phyloP scores from a whole-genome alignment of 1,140 invertebrate genomes.

The Cyrtorhinus lividipennis region DNA sequence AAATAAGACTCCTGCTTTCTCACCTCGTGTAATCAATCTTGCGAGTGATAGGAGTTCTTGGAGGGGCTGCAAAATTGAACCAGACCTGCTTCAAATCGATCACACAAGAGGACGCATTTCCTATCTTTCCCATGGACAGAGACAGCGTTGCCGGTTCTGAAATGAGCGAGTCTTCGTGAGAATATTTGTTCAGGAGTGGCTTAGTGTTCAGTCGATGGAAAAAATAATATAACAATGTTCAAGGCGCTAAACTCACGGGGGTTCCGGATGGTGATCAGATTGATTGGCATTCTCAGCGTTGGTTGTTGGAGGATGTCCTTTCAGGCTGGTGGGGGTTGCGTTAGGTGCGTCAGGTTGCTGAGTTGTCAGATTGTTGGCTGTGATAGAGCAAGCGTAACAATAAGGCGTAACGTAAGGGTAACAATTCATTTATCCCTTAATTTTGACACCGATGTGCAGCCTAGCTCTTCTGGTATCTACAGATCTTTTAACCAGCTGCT shows the following conservation, averaged over 20 bases:
- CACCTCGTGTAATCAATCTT: constrained; percentile 88
- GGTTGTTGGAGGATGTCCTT: constrained; percentile 1
- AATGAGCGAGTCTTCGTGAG: constrained; percentile 24
- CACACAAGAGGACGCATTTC: constrained; percentile 60
- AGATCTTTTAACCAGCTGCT: too few species aligned
- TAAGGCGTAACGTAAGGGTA: too few species aligned
- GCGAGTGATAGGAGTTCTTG: constrained; percentile 79
- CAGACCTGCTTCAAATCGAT: constrained; percentile 82
- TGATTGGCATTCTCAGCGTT: not conserved
- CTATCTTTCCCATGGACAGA: constrained; percentile 33
- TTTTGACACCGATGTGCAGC: too few species aligned
- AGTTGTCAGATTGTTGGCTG: not conserved
- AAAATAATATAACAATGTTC: too few species aligned
- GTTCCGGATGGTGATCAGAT: constrained; percentile 14
- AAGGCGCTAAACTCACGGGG: constrained; percentile 12
- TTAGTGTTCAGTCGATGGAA: too few species aligned
- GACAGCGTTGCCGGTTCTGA: constrained; percentile 30
- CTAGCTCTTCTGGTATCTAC: too few species aligned
- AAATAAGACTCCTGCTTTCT: too few species aligned
- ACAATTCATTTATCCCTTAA: too few species aligned
- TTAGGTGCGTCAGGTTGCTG: constrained; percentile 3
- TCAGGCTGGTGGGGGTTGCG: constrained; percentile 10
- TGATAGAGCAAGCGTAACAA: not conserved
- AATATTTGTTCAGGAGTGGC: too few species aligned
- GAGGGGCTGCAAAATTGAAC: constrained; percentile 96